Evolutionary conservation across 2,888 invertebrate species (phyloP).

Genomic region (Thumatha senex): DNA sequence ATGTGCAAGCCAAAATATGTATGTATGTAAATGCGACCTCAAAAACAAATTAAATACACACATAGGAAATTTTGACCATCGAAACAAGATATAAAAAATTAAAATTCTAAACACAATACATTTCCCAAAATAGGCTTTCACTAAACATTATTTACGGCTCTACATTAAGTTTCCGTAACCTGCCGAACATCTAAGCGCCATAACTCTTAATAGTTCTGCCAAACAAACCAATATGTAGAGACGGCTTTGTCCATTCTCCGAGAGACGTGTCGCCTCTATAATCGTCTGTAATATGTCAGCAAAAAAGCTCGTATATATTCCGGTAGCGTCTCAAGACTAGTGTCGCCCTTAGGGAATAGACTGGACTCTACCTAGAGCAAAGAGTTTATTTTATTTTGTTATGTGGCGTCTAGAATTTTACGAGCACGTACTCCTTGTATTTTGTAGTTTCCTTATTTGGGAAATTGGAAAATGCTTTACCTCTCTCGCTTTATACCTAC

Average conservation of each 20-base stretch:
- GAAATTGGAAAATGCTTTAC: too few species aligned
- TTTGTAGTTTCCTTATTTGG: not conserved
- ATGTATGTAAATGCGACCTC: too few species aligned
- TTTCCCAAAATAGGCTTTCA: too few species aligned
- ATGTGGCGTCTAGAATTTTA: too few species aligned
- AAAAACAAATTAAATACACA: too few species aligned
- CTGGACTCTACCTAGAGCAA: slow-evolving; percentile 10
- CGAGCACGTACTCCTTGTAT: too few species aligned
- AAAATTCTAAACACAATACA: too few species aligned
- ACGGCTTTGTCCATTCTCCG: slow-evolving; percentile 1
- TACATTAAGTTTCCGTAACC: not conserved
- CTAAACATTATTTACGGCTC: not conserved
- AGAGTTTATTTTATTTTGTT: too few species aligned
- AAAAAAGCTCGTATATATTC: slow-evolving; percentile 29
- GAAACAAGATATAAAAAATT: too few species aligned
- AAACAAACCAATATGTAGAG: not conserved
- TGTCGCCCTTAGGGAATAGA: slow-evolving; percentile 14
- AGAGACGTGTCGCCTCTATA: slow-evolving; percentile 15
- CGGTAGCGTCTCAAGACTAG: slow-evolving; percentile 13
- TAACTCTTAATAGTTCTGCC: too few species aligned
- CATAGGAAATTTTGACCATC: not conserved
- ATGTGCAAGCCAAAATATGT: too few species aligned
- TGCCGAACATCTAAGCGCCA: not conserved
- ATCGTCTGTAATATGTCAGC: slow-evolving; percentile 29
- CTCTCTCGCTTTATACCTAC: too few species aligned